A percentile compares a stretch with the other conserved stretches of the same genome.
Conservation (phyloP, 1,140 invertebrate genomes). For the Marisa cornuarietis region DNA sequence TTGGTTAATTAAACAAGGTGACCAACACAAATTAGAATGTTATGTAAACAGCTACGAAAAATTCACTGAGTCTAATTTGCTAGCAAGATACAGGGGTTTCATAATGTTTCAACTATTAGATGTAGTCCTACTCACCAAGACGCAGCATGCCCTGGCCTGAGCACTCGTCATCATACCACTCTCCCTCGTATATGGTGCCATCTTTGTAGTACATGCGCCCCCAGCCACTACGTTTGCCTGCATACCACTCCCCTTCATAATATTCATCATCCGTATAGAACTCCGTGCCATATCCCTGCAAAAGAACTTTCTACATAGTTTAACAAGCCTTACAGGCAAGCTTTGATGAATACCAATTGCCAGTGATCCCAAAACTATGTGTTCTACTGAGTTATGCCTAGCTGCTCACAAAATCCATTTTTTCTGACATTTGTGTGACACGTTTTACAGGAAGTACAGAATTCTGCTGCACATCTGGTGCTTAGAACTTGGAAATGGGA, state of each 20-base stretch:
- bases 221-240: slow-evolving; percentile 66
- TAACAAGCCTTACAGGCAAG: too few relatives aligned
- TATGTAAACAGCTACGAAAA: not conserved
- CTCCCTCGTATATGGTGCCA: slow-evolving; percentile 67
- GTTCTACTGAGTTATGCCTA: too few relatives aligned
- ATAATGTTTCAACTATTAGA: not conserved
- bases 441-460: too few relatives aligned
- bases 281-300: slow-evolving; percentile 65
- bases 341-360: too few relatives aligned
- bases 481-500: too few relatives aligned
- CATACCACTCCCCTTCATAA: slow-evolving; percentile 68
- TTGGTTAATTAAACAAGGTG: not conserved
- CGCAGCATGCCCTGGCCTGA: slow-evolving; percentile 66
- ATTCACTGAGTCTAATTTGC: too few relatives aligned
- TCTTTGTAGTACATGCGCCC: slow-evolving; percentile 66
- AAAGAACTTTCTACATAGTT: not conserved
- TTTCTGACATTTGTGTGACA: too few relatives aligned
- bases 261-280: slow-evolving; percentile 64
- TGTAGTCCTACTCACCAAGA: slow-evolving; percentile 49
- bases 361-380: too few relatives aligned
- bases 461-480: too few relatives aligned
- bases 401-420: too few relatives aligned
- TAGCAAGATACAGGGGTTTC: not conserved
- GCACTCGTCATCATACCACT: slow-evolving; percentile 66
- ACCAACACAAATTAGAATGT: not conserved